phyloP scores from a whole-genome alignment of 2,888 invertebrate genomes.

The Lasioglossum lativentre region DNA sequence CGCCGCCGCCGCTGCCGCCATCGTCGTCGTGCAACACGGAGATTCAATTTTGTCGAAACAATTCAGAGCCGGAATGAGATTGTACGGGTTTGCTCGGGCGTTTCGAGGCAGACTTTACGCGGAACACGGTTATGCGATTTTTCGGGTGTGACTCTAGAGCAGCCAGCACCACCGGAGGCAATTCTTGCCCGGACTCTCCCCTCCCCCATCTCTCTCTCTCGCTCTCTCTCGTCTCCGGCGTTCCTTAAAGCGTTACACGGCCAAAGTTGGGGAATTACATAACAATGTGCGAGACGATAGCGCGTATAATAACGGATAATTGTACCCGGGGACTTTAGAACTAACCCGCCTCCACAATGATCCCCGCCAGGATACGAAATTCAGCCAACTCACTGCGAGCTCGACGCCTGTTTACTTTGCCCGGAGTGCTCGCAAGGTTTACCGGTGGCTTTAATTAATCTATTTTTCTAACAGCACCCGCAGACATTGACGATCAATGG shows the following conservation, averaged over 20 bases:
- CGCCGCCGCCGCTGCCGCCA: not conserved
- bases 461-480: not conserved
- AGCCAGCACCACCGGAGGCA: not conserved
- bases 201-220: not conserved
- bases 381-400: not conserved
- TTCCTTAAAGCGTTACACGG: slow-evolving; percentile 10
- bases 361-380: slow-evolving; percentile 1
- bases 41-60: not conserved
- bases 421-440: not conserved
- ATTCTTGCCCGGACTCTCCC: not conserved
- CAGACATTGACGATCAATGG: not conserved
- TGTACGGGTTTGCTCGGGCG: not conserved
- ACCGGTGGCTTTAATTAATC: slow-evolving; percentile 3
- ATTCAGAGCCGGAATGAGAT: not conserved
- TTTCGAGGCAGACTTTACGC: not conserved
- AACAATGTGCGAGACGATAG: not conserved
- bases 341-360: not conserved
- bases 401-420: slow-evolving; percentile 2
- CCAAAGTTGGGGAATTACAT: slow-evolving; percentile 14
- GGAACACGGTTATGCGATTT: slow-evolving; percentile 3
- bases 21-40: not conserved
- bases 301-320: slow-evolving; percentile 24
- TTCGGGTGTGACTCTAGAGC: not conserved
- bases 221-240: not conserved
- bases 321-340: slow-evolving; percentile 8